phyloP scores from a whole-genome alignment of 2,888 invertebrate genomes.

The Lasioglossum figueresi region DNA sequence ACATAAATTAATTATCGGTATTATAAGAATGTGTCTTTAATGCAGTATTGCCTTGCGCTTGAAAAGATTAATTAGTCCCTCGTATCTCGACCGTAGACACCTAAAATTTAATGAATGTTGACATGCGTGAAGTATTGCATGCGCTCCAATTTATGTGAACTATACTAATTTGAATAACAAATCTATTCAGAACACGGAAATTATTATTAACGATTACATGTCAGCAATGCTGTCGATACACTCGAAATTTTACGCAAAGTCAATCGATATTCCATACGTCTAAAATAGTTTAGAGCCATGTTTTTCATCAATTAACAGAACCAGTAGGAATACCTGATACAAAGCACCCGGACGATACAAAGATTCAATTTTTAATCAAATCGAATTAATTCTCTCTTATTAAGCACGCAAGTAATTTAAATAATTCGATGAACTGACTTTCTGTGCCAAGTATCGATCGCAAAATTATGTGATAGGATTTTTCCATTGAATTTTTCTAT shows the following conservation, averaged over 20 bases:
- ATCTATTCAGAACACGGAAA: not conserved
- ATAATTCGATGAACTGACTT: not conserved
- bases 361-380: not conserved
- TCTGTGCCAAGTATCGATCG: not conserved
- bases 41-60: not conserved
- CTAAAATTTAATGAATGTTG: not conserved
- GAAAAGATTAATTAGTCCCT: not conserved
- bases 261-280: not conserved
- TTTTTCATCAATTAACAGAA: not conserved
- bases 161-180: slow-evolving; percentile 3
- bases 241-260: not conserved
- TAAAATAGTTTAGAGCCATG: not conserved
- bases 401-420: not conserved
- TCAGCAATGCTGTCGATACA: not conserved
- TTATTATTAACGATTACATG: slow-evolving; percentile 12
- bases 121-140: not conserved
- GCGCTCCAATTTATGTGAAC: not conserved
- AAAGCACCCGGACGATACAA: not conserved
- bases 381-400: not conserved
- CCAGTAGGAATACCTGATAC: not conserved
- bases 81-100: not conserved
- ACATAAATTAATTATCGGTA: not conserved
- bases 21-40: not conserved
- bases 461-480: not conserved
- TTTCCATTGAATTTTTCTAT: not conserved